A percentile compares a stretch with the other conserved stretches of the same genome.
Conservation (phyloP, 2,888 invertebrate species). For the Mellilla xanthometata region DNA sequence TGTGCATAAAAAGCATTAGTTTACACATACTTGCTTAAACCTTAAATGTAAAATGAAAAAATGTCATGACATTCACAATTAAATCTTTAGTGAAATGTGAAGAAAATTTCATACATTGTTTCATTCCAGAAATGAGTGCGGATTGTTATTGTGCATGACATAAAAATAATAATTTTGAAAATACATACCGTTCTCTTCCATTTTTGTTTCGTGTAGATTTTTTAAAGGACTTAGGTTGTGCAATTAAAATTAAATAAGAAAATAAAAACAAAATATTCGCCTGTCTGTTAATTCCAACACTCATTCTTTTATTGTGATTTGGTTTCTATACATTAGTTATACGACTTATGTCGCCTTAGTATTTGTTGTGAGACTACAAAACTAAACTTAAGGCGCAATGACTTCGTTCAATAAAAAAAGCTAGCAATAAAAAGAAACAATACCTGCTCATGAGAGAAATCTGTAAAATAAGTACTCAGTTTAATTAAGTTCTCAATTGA, state of each 20-base stretch:
- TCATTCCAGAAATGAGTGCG: conserved; percentile 68
- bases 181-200: conserved; percentile 72
- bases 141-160: conserved; percentile 69
- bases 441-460: conserved; percentile 9
- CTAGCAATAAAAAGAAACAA: neutral
- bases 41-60: conserved; percentile 39
- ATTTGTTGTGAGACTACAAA: conserved; percentile 82
- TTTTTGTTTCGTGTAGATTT: conserved; percentile 50
- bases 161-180: conserved; percentile 62
- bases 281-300: conserved; percentile 82
- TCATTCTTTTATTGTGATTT: conserved; percentile 82
- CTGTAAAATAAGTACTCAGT: neutral
- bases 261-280: conserved; percentile 73
- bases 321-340: conserved; percentile 64
- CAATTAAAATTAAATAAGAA: conserved; percentile 38
- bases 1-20: conserved; percentile 60
- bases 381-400: conserved; percentile 48
- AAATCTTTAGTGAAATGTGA: neutral
- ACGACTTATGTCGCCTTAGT: conserved; percentile 61
- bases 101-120: conserved; percentile 40
- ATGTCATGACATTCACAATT: conserved; percentile 23
- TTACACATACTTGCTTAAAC: conserved; percentile 19
- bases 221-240: conserved; percentile 34
- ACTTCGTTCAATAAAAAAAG: conserved; percentile 42
- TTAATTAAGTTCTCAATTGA: conserved; percentile 21